Conservation (phyloP, 1,140 invertebrate genomes). For the Pseudachorutes palmiensis region DNA sequence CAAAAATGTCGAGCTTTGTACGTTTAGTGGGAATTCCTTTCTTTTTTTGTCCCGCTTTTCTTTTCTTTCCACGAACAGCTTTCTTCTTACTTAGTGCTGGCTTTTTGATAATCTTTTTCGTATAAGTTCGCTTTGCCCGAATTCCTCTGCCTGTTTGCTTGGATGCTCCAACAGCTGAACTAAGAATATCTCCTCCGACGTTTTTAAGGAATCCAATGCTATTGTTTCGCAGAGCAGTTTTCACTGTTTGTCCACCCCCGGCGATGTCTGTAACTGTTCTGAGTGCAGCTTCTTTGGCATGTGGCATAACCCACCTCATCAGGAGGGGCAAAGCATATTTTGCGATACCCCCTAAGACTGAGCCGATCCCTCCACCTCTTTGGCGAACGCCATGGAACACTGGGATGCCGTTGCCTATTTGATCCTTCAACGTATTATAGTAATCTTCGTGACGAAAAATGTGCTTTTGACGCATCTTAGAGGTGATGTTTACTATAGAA, state of each 20-base stretch:
- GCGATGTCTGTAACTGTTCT: slow-evolving; percentile 14
- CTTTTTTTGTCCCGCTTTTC: not conserved
- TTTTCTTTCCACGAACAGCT: not conserved
- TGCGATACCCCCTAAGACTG: slow-evolving; percentile 5
- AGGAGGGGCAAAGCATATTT: slow-evolving; percentile 21
- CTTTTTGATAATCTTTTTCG: not conserved
- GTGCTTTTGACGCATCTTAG: not conserved
- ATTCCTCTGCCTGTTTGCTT: not conserved
- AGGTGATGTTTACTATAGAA: no score
- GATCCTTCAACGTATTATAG: not conserved
- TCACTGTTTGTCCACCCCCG: not conserved
- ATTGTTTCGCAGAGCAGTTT: not conserved
- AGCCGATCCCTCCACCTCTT: slow-evolving; percentile 18
- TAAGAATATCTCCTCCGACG: not conserved
- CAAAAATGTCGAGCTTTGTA: not conserved
- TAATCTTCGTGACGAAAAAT: slow-evolving; percentile 13
- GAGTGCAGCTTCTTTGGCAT: slow-evolving; percentile 14
- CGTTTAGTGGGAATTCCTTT: not conserved
- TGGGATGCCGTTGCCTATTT: slow-evolving; percentile 10
- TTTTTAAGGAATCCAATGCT: slow-evolving; percentile 10
- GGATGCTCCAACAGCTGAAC: not conserved
- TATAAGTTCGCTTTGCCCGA: not conserved
- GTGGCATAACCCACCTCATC: slow-evolving; percentile 13
- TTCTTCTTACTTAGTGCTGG: not conserved
- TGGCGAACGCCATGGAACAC: slow-evolving; percentile 15